Evolutionary conservation across 2,797 vertebrate genomes (phyloP).

Genomic region (Xenopus petersii): DNA sequence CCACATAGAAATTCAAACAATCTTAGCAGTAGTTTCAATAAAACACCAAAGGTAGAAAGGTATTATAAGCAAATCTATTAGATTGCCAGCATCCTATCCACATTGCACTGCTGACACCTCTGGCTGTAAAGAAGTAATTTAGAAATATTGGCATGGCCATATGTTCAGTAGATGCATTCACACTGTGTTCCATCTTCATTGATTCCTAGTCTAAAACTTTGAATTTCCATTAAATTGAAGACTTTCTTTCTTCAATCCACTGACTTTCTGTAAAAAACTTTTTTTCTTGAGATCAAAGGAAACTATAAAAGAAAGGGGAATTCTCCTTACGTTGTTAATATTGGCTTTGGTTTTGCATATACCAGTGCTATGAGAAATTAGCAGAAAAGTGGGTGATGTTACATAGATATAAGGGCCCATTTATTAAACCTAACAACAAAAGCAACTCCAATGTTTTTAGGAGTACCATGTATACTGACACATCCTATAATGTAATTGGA

Average conservation of each 20-base stretch:
- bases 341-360: too few species aligned
- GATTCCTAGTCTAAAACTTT: conserved; percentile 4
- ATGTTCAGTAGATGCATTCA: not conserved
- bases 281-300: not conserved
- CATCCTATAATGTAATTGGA: too few species aligned
- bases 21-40: not conserved
- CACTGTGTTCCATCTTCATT: conserved; percentile 9
- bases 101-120: not conserved
- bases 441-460: too few species aligned
- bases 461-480: too few species aligned
- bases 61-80: conserved; percentile 8
- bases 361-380: too few species aligned
- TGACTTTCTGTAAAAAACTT: not conserved
- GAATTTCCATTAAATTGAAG: not conserved
- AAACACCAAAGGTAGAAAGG: not conserved
- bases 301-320: not conserved
- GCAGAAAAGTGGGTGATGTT: too few species aligned
- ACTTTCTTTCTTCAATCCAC: not conserved
- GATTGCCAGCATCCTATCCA: not conserved
- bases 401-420: too few species aligned
- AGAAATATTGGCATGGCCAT: conserved; percentile 2
- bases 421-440: too few species aligned
- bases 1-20: not conserved
- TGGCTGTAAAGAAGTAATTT: not conserved
- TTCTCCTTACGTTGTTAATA: too few species aligned